Percentiles rank a stretch among this genome's conserved stretches.
Conservation (phyloP, 2,113 vertebrate genomes). For the Anoura caudifer region DNA sequence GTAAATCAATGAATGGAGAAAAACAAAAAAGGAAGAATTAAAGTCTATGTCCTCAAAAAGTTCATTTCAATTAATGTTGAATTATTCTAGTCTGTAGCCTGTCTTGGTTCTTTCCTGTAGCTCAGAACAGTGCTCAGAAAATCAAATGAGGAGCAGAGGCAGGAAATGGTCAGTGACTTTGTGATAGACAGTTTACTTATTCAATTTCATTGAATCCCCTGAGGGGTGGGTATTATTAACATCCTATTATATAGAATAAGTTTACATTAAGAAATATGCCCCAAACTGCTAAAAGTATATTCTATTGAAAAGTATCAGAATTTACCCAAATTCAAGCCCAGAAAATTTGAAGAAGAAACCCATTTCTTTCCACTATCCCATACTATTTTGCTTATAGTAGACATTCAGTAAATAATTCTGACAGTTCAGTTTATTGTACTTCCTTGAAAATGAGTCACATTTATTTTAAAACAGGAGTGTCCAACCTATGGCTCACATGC, state of each 20-base stretch:
- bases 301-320: not conserved
- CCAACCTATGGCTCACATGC: no score
- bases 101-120: not conserved
- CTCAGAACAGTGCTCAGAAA: not conserved
- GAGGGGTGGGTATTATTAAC: not conserved
- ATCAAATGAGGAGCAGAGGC: not conserved
- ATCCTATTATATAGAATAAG: not conserved
- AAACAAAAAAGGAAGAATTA: not conserved
- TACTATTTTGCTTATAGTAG: not conserved
- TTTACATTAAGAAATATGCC: not conserved
- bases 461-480: not conserved
- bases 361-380: not conserved
- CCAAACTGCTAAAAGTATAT: not conserved
- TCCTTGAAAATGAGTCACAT: not conserved
- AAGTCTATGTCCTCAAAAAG: not conserved
- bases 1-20: not conserved
- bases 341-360: not conserved
- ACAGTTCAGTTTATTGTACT: not conserved
- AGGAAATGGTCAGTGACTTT: not conserved
- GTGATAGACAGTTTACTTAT: not conserved
- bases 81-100: not conserved
- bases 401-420: not conserved
- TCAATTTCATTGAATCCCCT: not conserved
- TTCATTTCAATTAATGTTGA: not conserved
- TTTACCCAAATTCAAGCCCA: not conserved